Percentiles rank a stretch among this genome's conserved stretches.
These are phyloP conservation scores for Colletes collaris DNA, from an alignment of 2,888 invertebrate genomes.

Conservation along the genomic window DNA sequence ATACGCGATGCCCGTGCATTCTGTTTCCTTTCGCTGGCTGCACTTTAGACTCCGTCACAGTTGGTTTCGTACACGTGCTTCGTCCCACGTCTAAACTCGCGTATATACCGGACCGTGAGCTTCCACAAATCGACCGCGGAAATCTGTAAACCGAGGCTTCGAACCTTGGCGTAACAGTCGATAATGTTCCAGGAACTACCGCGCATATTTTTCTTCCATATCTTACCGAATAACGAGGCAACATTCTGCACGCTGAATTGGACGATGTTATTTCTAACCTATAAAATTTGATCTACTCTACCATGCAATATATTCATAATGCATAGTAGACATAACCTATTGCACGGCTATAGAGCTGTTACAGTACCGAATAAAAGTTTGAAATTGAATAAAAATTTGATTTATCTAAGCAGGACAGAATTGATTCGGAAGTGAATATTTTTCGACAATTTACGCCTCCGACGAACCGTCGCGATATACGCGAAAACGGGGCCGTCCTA, in stretches of 20 bases:
- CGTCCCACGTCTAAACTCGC: slow-evolving; percentile 33
- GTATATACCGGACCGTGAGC: slow-evolving; percentile 19
- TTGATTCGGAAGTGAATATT: background rate
- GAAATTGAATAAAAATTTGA: too few relatives aligned
- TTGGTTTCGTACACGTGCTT: slow-evolving; percentile 41
- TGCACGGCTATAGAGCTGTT: too few relatives aligned
- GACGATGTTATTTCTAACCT: too few relatives aligned
- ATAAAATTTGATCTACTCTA: too few relatives aligned
- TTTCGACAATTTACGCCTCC: background rate
- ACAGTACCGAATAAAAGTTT: too few relatives aligned
- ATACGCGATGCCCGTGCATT: slow-evolving; percentile 33
- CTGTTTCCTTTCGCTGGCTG: slow-evolving; percentile 45
- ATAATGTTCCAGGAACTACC: slow-evolving; percentile 54
- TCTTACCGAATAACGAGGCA: slow-evolving; percentile 16
- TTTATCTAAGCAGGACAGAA: background rate
- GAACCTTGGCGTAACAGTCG: slow-evolving; percentile 43
- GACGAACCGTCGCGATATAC: background rate
- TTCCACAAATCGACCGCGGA: slow-evolving; percentile 40
- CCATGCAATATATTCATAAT: too few relatives aligned
- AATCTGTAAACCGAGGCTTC: slow-evolving; percentile 17
- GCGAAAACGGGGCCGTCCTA: slow-evolving; percentile 2
- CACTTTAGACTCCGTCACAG: slow-evolving; percentile 59
- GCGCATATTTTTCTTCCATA: slow-evolving; percentile 12
- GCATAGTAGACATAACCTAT: too few relatives aligned
- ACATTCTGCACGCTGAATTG: background rate